Conservation (phyloP, 2,888 invertebrate species). For the Pristionchus entomophagus region DNA sequence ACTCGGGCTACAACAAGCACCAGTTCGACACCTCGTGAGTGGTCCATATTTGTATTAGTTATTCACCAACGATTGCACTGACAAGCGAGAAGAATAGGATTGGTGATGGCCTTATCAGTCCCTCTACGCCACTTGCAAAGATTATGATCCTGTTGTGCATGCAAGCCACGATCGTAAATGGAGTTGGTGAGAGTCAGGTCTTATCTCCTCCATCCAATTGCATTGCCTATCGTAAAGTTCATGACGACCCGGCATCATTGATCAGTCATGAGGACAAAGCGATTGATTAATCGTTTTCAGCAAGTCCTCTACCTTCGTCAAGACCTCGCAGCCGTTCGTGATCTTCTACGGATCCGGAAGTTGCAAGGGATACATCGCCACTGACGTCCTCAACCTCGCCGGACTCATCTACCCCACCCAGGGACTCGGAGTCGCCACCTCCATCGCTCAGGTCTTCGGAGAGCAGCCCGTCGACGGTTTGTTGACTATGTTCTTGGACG, state of each 20-base stretch:
- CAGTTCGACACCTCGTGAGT: slow-evolving; percentile 41
- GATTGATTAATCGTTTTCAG: background rate
- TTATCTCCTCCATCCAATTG: too few relatives aligned
- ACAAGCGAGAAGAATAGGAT: background rate
- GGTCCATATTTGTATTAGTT: too few relatives aligned
- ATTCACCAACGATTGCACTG: too few relatives aligned
- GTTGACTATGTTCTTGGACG: too few relatives aligned
- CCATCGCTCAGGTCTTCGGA: background rate
- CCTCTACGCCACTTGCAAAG: background rate
- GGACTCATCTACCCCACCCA: background rate
- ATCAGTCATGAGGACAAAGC: too few relatives aligned
- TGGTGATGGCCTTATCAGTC: background rate
- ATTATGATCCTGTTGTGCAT: too few relatives aligned
- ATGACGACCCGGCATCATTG: too few relatives aligned
- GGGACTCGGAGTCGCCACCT: background rate
- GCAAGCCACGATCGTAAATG: too few relatives aligned
- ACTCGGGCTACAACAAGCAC: slow-evolving; percentile 40
- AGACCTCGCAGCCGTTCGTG: slow-evolving; percentile 47
- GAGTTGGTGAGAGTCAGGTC: too few relatives aligned
- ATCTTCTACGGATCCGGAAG: too few relatives aligned
- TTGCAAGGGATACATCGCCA: slow-evolving; percentile 57
- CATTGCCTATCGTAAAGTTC: background rate
- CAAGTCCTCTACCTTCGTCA: background rate
- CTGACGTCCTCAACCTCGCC: too few relatives aligned
- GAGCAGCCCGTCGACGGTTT: slow-evolving; percentile 2